Evolutionary conservation across 2,113 vertebrate species (phyloP), one percentile per base, ranked within the genome.

Genomic region (Fregetta grallaria): DNA sequence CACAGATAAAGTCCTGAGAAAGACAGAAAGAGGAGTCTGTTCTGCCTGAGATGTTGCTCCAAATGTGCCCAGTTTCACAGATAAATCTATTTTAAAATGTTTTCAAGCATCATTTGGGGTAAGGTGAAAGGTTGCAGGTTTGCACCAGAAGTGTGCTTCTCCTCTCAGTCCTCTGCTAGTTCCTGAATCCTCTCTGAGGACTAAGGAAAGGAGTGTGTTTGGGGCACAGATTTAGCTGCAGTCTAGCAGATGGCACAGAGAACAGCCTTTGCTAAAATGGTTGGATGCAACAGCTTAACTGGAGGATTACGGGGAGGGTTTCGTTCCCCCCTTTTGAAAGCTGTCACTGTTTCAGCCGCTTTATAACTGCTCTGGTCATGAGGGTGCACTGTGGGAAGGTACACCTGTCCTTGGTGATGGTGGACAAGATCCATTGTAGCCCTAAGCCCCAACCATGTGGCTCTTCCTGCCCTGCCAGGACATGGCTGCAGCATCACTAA

Each of bases 401-500:
- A 23, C 61, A n/a, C 16, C 30, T 52, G 22, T 12, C 55, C 55
- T 30, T 63, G 42, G 16, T 21, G 73, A 21, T 19, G 50, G 27
- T 32, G 52, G 34, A 13, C 23, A 27, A 44, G 42, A 56, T 11
- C 72, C 55, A 19, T 1, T 4, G 20, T 3, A 49, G 40, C 30
- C 49, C 49, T 19, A 16, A 45, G 30, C 14, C 61, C 55, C 36
- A 26, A 4, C 23, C 4, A 4, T 3, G 36, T 15, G 42, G 22
- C 11, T 52, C 44, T 16, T 53, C 49, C 38, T 68, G 44, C 77
- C 61, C 55, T 38, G 66, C 42, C 27, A 42, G 72, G 36, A 42
- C 10, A 4, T 2, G 27, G 55, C 19, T 90, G 17, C 17, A 29
- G 20, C 56, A 40, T 72, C 63, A 49, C 0, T 0, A 11, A 4